phyloP scores from a whole-genome alignment of 2,113 vertebrate species.

The Pseudopipra pipra region DNA sequence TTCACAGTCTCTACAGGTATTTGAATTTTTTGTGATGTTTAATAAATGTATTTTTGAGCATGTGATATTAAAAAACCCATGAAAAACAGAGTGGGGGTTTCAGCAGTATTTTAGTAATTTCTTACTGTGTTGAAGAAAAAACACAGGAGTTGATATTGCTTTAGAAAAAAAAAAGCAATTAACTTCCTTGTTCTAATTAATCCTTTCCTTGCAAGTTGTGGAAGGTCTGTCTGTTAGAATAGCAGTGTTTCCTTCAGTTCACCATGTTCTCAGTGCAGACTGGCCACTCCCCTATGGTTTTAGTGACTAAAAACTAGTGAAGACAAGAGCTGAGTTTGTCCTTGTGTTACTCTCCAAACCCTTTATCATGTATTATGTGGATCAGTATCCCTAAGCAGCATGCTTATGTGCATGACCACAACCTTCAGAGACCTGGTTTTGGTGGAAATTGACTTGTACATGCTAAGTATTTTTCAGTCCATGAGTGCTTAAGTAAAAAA shows the following conservation, averaged over 20 bases:
- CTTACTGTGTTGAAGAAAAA: neutral
- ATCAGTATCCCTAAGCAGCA: neutral
- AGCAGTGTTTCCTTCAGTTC: neutral
- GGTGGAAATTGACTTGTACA: neutral
- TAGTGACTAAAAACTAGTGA: neutral
- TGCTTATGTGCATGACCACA: neutral
- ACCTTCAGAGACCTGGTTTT: neutral
- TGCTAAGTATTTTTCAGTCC: neutral
- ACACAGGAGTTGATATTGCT: neutral
- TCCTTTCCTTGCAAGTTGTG: neutral
- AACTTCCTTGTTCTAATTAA: neutral
- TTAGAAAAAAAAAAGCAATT: neutral
- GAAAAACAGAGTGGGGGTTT: neutral
- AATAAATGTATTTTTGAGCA: neutral
- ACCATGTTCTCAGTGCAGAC: neutral
- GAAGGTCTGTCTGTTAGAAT: neutral
- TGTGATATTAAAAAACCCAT: neutral
- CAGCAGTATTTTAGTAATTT: neutral
- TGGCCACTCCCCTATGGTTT: neutral
- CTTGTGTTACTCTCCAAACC: neutral
- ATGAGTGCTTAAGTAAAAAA: neutral
- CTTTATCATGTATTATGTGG: neutral
- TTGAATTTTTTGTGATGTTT: neutral
- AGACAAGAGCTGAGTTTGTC: neutral
- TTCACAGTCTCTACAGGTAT: neutral